Conservation (phyloP, 1,140 invertebrate genomes). For the Nomia melanderi region DNA sequence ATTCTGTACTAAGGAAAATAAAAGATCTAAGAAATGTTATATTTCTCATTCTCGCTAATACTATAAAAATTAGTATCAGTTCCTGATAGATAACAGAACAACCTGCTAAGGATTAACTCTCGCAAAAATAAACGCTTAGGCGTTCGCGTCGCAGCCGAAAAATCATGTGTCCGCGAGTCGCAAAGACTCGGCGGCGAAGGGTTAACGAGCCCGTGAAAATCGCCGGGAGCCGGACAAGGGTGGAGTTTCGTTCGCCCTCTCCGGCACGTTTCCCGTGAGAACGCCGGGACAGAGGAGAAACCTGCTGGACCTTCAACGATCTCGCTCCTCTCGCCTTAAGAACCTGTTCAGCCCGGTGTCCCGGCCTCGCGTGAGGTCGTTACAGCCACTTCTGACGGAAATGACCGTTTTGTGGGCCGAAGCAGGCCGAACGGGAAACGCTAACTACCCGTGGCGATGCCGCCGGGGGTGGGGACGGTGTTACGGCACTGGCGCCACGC, state of each 20-base stretch:
- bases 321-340: constrained; percentile 15
- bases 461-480: background rate
- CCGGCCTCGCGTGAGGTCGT: constrained; percentile 29
- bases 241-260: background rate
- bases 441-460: constrained; percentile 44
- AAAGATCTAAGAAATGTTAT: too few relatives aligned
- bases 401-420: constrained; percentile 45
- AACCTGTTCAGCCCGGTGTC: constrained; percentile 26
- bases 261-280: background rate
- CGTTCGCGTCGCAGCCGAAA: too few relatives aligned
- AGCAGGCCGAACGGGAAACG: constrained; percentile 33
- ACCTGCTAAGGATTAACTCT: too few relatives aligned
- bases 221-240: too few relatives aligned
- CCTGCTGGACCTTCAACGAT: background rate
- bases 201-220: too few relatives aligned
- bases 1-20: too few relatives aligned
- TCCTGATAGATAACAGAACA: too few relatives aligned
- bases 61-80: too few relatives aligned
- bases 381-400: constrained; percentile 44
- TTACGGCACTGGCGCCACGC: constrained; percentile 8
- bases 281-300: background rate
- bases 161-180: too few relatives aligned
- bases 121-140: too few relatives aligned
- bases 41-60: too few relatives aligned
- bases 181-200: too few relatives aligned